Evolutionary conservation across 2,113 vertebrate genomes (phyloP), one percentile per base, ranked within the genome.

Genomic region (Mugil cephalus): DNA sequence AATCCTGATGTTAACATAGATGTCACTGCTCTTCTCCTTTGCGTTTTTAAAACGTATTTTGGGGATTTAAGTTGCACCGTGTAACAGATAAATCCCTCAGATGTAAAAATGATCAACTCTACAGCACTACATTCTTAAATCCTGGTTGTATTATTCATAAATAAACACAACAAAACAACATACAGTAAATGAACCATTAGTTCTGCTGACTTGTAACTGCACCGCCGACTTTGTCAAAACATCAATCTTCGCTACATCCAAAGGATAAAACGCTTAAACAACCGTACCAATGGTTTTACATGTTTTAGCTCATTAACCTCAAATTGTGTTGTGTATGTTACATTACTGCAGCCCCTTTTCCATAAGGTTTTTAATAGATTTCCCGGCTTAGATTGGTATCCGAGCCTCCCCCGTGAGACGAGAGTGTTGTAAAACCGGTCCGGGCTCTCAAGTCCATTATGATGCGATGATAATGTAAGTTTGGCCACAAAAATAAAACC

Each of bases 221-320:
- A 45, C 35, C 15, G 10, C 66, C 54, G 7, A 35, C 38, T 18
- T 38, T 53, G 9, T 69, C 19, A 3, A 38, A 62, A 43, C 35
- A 47, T 38, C 34, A 12, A 40, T 55, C 24, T 40, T 24, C 63
- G 34, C 35, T 51, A 14, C 39, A 18, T 63, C 59, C 42, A 55
- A 34, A 17, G 19, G 19, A 59, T 61, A 59, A 66, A 80, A 45
- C 4, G 7, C 66, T 61, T 50, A 79, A 69, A 62, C 54, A 82
- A 36, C 18, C 40, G 50, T 8, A 61, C 15, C 46, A 30, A 1
- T 47, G 56, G 61, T 73, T 79, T 70, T 74, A 24, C 55, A 52
- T 61, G 75, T 67, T 63, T 74, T 63, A 77, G 46, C 38, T 67
- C 69, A 79, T 82, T 79, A 69, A 73, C 45, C 24, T 73, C 18